Percentiles rank a stretch among this genome's conserved stretches.
These are phyloP conservation scores for Dromas ardeola DNA, from an alignment of 2,113 vertebrate species.

Conservation along the genomic window DNA sequence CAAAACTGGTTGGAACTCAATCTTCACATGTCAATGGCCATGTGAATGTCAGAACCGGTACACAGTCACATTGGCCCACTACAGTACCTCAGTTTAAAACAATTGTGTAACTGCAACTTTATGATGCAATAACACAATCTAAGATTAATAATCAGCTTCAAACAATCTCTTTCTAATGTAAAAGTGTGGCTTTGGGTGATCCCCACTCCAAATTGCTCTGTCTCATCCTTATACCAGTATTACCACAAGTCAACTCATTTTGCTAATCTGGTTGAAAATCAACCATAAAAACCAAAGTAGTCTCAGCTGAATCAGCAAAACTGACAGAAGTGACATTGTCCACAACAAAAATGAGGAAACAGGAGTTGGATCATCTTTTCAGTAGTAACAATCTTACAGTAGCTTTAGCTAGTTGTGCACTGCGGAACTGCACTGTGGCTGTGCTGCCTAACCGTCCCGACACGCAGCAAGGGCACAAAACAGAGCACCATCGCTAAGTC, in stretches of 20 bases:
- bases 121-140: background rate
- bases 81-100: background rate
- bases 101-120: background rate
- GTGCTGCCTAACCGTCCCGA: fast-evolving
- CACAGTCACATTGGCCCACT: background rate
- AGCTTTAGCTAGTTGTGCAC: background rate
- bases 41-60: background rate
- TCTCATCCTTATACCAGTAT: background rate
- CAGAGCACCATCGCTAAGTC: background rate
- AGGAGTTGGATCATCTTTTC: background rate
- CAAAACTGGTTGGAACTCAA: background rate
- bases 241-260: background rate
- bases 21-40: background rate
- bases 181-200: background rate
- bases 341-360: background rate
- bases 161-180: background rate
- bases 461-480: background rate
- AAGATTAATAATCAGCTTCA: background rate
- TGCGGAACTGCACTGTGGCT: background rate
- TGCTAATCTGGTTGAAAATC: background rate
- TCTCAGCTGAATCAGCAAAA: background rate
- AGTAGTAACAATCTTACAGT: background rate
- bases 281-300: background rate
- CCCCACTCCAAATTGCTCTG: background rate
- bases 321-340: background rate